Conservation (phyloP, 92 coral and sea anemone species). For the Blastomussa wellsi region DNA sequence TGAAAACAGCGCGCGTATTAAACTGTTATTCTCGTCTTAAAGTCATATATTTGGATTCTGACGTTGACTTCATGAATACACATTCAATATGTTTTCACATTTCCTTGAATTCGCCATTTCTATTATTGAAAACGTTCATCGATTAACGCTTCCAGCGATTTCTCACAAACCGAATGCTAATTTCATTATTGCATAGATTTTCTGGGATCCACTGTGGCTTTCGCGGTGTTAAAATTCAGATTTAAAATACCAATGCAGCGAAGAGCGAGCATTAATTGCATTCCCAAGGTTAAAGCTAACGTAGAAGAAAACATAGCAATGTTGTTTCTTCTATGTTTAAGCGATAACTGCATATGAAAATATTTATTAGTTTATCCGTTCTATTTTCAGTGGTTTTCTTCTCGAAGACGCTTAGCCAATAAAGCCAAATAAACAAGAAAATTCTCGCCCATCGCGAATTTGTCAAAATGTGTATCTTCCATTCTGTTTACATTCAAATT, state of each 20-base stretch:
- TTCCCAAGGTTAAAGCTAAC: conserved; percentile 16
- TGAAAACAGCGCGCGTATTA: neutral
- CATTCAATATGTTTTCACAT: neutral
- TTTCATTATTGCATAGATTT: conserved; percentile 13
- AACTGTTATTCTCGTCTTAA: neutral
- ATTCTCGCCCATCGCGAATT: neutral
- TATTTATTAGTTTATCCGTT: neutral
- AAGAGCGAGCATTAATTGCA: neutral
- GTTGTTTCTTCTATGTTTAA: conserved; percentile 4
- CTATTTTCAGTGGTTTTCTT: neutral
- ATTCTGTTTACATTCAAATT: neutral
- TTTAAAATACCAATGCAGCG: conserved; percentile 14
- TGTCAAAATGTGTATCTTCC: neutral
- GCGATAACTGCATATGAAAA: neutral
- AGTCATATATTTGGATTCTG: neutral
- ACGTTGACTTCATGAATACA: neutral
- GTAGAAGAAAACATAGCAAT: neutral
- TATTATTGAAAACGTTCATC: conserved; percentile 22
- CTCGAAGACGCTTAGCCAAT: neutral
- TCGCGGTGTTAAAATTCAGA: conserved; percentile 18
- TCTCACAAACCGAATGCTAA: conserved; percentile 28
- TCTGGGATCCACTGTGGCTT: conserved; percentile 7
- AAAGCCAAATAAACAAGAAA: conserved; percentile 2
- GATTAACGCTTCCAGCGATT: conserved; percentile 6
- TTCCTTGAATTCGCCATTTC: neutral